Base-by-base conservation (phyloP, 1,140 invertebrate species). In the Prorops nasuta region DNA sequence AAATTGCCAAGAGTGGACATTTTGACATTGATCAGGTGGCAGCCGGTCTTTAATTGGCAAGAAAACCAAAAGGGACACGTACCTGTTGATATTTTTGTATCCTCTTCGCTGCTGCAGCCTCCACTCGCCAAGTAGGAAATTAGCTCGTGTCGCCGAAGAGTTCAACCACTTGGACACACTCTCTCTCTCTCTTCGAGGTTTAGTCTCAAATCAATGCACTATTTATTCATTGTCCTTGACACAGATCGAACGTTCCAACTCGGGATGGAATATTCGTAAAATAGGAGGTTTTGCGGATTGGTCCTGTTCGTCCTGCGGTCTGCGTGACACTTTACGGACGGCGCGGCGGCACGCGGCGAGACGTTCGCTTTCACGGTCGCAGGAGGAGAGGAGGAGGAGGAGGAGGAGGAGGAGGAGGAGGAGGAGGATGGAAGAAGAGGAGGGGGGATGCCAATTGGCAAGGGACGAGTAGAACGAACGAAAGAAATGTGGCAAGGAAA, bases 1-100 rank as follows among this genome's bases (percentile, higher is more conserved):
- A n/a, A n/a, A n/a, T n/a, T n/a, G n/a, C n/a, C n/a, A n/a, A n/a
- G n/a, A n/a, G n/a, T n/a, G n/a, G n/a, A n/a, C n/a, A n/a, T n/a
- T n/a, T n/a, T n/a, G n/a, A n/a, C n/a, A n/a, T n/a, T n/a, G n/a
- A n/a, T n/a, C n/a, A n/a, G n/a, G n/a, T n/a, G n/a, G n/a, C n/a
- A n/a, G n/a, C n/a, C n/a, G n/a, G n/a, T n/a, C n/a, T n/a, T n/a
- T n/a, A n/a, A n/a, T n/a, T n/a, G n/a, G 24, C 24, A 10, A 4
- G 10, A 28, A 28, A 28, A 28, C 24, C 24, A 4, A 28, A 4
- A 6, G 15, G 10, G 24, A 49, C 28, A 48, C 52, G 32, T 58
- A 58, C 56, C 56, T 58, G 53, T 58, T 58, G 56, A 58, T 45
- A 52, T 49, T n/a, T 22, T 48, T 48, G 45, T 51, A 39, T 22